phyloP scores from a whole-genome alignment of 2,797 vertebrate species.

The Ammospiza maritima region DNA sequence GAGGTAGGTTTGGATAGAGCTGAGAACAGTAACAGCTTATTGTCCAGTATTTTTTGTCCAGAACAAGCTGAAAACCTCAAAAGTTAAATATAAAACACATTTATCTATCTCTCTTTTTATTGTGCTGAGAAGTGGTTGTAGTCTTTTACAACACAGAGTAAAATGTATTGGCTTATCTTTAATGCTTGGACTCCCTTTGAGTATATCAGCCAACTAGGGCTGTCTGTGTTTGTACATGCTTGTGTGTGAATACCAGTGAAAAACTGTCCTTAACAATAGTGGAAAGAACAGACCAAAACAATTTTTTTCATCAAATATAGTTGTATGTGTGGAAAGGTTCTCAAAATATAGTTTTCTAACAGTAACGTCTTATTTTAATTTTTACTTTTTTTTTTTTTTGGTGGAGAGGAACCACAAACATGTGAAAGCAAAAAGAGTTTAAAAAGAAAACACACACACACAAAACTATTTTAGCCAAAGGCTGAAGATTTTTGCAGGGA shows the following conservation, averaged over 20 bases:
- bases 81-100: constrained; percentile 33
- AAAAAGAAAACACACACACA: not conserved
- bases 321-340: not conserved
- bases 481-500: not conserved
- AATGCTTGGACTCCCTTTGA: not conserved
- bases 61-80: not conserved
- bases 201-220: not conserved
- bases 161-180: not conserved
- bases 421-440: not conserved
- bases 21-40: not conserved
- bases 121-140: not conserved
- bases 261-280: not conserved
- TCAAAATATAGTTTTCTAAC: not conserved
- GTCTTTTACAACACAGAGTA: not conserved
- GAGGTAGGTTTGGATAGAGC: not conserved
- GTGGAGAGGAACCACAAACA: accelerated
- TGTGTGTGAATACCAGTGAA: not conserved
- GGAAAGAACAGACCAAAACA: not conserved
- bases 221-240: not conserved
- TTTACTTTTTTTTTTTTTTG: not conserved
- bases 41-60: constrained; percentile 3
- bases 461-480: not conserved
- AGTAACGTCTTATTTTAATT: not conserved
- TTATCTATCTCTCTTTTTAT: not conserved
- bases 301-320: not conserved